Evolutionary conservation across 2,888 invertebrate genomes (phyloP).

Genomic region (Acrocyrtus sp.): DNA sequence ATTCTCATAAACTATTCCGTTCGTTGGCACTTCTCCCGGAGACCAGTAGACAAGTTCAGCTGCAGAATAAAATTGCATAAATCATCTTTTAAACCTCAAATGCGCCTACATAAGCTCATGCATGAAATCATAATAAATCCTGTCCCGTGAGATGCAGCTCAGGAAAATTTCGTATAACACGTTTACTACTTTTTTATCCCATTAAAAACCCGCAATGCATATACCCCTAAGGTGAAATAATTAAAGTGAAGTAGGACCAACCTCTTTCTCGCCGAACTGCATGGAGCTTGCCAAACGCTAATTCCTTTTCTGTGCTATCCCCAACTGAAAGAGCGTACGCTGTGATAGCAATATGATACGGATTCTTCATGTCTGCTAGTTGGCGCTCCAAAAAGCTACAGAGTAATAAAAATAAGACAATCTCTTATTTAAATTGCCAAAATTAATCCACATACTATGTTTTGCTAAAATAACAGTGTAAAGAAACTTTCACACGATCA

Average conservation of each 20-base stretch:
- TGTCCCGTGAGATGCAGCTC: too few relatives aligned
- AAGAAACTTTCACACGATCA: too few relatives aligned
- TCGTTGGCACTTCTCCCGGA: conserved; percentile 64
- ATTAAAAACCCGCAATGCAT: too few relatives aligned
- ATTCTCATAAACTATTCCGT: conserved; percentile 65
- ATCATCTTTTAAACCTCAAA: too few relatives aligned
- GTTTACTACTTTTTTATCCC: neutral
- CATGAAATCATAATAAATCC: too few relatives aligned
- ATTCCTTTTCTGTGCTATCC: conserved; percentile 66
- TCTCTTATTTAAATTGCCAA: neutral
- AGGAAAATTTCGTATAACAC: too few relatives aligned
- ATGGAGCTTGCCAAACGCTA: conserved; percentile 65
- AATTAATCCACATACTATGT: too few relatives aligned
- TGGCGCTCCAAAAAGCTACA: conserved; percentile 66
- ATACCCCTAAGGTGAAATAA: neutral
- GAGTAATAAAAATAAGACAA: conserved; percentile 8
- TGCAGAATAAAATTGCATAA: too few relatives aligned
- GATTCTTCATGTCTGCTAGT: conserved; percentile 65
- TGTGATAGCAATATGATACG: conserved; percentile 69
- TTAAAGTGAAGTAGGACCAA: conserved; percentile 42
- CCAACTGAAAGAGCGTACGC: conserved; percentile 68
- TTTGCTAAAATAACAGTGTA: too few relatives aligned
- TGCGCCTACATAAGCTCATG: too few relatives aligned
- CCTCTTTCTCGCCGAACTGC: conserved; percentile 64
- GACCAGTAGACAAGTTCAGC: conserved; percentile 68